Base-by-base conservation (phyloP, 92 coral and sea anemone genomes). In the Anthopleura xanthogrammica region DNA sequence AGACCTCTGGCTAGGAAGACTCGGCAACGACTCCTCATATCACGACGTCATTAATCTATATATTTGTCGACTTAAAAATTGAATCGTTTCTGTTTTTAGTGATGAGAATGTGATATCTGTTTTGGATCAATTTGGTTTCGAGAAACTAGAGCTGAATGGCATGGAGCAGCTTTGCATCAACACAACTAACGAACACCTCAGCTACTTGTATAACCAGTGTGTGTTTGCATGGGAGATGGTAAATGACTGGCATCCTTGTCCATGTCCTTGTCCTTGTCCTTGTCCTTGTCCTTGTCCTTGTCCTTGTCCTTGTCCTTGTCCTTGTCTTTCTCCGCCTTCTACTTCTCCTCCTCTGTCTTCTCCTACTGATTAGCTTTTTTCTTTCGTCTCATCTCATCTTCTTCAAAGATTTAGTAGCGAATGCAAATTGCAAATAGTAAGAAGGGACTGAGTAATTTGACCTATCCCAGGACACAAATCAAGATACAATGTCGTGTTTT, bases 81-180 rank as follows among this genome's bases (percentile, higher is more conserved):
- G 13, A 41, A 22, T n/a, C 12, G 1, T 24, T 76, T 9, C 11
- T 83, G 54, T 12, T 36, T 80, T 76, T 79, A 72, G 85, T 39
- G 16, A 12, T 29, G 41, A 36, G 16, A 54, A 64, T 48, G 77
- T 57, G 39, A 83, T 87, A 12, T 89, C 90, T 52, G 76, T 93
- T 41, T 87, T 93, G 12, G 97, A 93, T 52, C 86, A 87, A 8
- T 91, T 91, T 91, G 97, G 97, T 3, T 91, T 91, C 76, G 92
- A 93, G 55, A 79, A 80, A 36, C 76, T 89, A 57, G 86, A 82
- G 14, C 19, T 79, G 17, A 93, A 91, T 79, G 79, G 91, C 10
- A 66, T 91, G 52, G 91, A 89, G 24, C 97, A 93, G 54, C 82
- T 93, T 13, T 84, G 87, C 50, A 82, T 93, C 81, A 93, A 93